A percentile compares a stretch with the other conserved stretches of the same genome.
Conservation (phyloP, 2,113 vertebrate genomes). For the Bubalus kerabau region DNA sequence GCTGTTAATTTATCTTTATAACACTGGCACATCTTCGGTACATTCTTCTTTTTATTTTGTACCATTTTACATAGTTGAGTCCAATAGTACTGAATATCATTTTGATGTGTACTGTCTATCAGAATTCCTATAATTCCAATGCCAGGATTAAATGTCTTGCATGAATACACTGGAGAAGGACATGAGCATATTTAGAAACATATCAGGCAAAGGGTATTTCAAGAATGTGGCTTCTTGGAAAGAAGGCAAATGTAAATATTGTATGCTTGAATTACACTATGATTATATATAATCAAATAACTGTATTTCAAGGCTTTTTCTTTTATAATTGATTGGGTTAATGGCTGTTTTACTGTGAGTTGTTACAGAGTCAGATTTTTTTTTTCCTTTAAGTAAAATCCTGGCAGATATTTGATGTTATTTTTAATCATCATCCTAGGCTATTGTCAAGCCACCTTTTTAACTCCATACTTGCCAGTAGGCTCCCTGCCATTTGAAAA, state of each 20-base stretch:
- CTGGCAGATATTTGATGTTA: conserved; percentile 54
- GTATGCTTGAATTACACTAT: conserved; percentile 70
- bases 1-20: conserved; percentile 81
- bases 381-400: conserved; percentile 62
- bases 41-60: conserved; percentile 75
- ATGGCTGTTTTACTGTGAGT: conserved; percentile 68
- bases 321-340: conserved; percentile 70
- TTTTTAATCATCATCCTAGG: conserved; percentile 62
- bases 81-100: conserved; percentile 68
- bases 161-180: conserved; percentile 62
- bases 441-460: conserved; percentile 63
- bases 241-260: conserved; percentile 66
- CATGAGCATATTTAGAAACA: conserved; percentile 62
- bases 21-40: conserved; percentile 54
- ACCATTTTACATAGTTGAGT: conserved; percentile 43
- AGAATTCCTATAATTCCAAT: conserved; percentile 60
- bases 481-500: conserved; percentile 16
- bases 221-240: conserved; percentile 68
- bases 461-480: conserved; percentile 66
- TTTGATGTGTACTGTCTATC: conserved; percentile 64
- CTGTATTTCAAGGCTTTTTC: conserved; percentile 66
- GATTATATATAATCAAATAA: conserved; percentile 75
- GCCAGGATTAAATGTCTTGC: conserved; percentile 65
- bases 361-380: conserved; percentile 54
- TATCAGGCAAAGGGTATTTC: conserved; percentile 71